Base-by-base conservation (phyloP, 2,797 vertebrate species). In the Sebastes alutus region DNA sequence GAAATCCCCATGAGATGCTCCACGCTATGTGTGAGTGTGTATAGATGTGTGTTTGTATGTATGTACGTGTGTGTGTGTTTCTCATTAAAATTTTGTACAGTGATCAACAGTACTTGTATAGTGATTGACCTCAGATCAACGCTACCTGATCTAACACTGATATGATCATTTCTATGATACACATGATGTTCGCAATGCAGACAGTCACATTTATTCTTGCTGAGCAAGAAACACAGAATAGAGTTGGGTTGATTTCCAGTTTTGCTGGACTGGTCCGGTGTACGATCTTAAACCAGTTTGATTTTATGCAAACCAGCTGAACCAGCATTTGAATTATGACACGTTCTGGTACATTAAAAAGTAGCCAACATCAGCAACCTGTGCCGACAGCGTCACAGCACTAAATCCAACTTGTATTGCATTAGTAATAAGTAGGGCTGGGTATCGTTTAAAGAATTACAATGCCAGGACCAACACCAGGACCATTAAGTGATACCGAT, bases 1-100 rank as follows among this genome's bases (percentile, higher is more conserved):
- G 70, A 78, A 80, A 69, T 80, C 61, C 86, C 52, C 46, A 76
- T 27, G 72, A 79, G 63, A 75, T 33, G 13, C 27, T 9, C 55
- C 52, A 46, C 18, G 5, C 29, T 73, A 13, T 63, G 25, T 49
- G n/a, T 46, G n/a, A 13, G 60, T 52, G 46, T 52, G 18, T n/a
- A 52, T 20, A 9, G 8, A n/a, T 75, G 46, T 66, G 13, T 27
- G 25, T 59, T 7, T 65, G 5, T 6, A 33, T 62, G 32, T 12
- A 42, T 23, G 4, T 64, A 30, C 32, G 32, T 14, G 38, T 32
- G 58, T 71, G 18, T 22, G 49, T 52, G n/a, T 13, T 56, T 56
- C 54, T 56, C 12, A 59, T 23, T 52, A 10, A 27, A 2, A 29
- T 29, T 4, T 5, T 72, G 55, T 25, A 13, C 16, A 27, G 27